Percentiles rank a stretch among this genome's conserved stretches.
Evolutionary conservation across 2,113 vertebrate genomes (phyloP).

Genomic region (Castor canadensis): DNA sequence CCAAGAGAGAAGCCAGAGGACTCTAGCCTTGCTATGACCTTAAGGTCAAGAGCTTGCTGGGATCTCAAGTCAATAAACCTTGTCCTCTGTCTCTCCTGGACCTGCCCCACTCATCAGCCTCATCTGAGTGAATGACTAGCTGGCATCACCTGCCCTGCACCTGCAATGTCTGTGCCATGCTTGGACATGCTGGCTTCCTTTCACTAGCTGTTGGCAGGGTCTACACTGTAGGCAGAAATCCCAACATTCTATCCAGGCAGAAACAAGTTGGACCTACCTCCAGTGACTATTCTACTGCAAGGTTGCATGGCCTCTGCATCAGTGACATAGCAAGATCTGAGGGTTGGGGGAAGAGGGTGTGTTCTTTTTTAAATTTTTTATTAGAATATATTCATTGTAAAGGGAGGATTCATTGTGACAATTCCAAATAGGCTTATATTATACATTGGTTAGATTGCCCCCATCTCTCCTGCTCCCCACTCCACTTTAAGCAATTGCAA

Average conservation of each 20-base stretch:
- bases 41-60: too few relatives aligned
- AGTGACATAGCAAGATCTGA: not conserved
- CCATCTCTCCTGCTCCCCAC: too few relatives aligned
- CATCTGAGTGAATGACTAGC: not conserved
- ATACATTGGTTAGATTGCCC: too few relatives aligned
- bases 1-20: conserved; percentile 37
- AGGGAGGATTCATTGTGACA: too few relatives aligned
- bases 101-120: not conserved
- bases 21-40: not conserved
- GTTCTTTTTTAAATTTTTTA: too few relatives aligned
- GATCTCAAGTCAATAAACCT: not conserved
- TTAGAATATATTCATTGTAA: too few relatives aligned
- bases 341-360: not conserved
- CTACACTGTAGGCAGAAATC: not conserved
- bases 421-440: too few relatives aligned
- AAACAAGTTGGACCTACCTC: not conserved
- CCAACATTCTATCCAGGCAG: not conserved
- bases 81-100: not conserved
- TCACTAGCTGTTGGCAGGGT: not conserved
- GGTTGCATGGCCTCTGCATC: too few relatives aligned
- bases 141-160: not conserved
- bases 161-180: not conserved
- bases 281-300: not conserved
- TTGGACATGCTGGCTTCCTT: not conserved
- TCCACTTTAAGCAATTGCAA: too few relatives aligned